These are phyloP conservation scores for Aspidoscelis tigris DNA, from an alignment of 2,113 vertebrate genomes.

Conservation along the genomic window DNA sequence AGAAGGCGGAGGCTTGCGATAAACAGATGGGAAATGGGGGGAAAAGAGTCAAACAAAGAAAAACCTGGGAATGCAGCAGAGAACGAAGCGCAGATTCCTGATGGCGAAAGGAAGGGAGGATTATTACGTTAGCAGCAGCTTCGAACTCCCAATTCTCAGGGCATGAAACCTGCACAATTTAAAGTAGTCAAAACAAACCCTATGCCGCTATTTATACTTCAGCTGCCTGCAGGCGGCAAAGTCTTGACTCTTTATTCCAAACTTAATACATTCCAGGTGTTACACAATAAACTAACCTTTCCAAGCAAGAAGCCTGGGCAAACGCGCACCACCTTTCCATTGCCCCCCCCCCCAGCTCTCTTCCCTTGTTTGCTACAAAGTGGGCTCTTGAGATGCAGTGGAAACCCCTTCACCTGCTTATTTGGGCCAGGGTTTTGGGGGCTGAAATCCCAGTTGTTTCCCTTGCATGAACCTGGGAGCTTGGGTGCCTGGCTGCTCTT, in stretches of 20 bases:
- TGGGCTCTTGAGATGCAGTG: not conserved
- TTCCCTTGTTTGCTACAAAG: not conserved
- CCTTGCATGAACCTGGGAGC: no score
- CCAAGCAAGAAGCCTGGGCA: constrained; percentile 43
- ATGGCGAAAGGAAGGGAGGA: constrained; percentile 44
- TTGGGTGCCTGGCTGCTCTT: not conserved
- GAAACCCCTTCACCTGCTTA: not conserved
- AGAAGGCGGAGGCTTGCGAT: constrained; percentile 66
- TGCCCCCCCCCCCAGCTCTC: not conserved
- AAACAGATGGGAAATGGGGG: constrained; percentile 71
- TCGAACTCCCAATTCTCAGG: constrained; percentile 77
- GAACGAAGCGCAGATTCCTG: constrained; percentile 74
- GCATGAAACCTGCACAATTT: constrained; percentile 79
- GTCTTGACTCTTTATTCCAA: constrained; percentile 70
- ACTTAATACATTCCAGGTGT: constrained; percentile 79
- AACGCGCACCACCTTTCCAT: constrained; percentile 46
- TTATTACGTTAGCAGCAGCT: constrained; percentile 75
- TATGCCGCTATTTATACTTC: constrained; percentile 74
- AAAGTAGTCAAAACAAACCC: constrained; percentile 80
- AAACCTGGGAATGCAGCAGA: constrained; percentile 62
- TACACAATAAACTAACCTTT: constrained; percentile 68
- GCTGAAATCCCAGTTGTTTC: not conserved
- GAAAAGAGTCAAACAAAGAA: constrained; percentile 72
- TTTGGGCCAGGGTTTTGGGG: no score
- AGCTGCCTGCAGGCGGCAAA: constrained; percentile 76